A percentile compares a stretch with the other conserved stretches of the same genome.
Conservation (phyloP, 1,140 invertebrate genomes). For the Nixonia krombeini region DNA sequence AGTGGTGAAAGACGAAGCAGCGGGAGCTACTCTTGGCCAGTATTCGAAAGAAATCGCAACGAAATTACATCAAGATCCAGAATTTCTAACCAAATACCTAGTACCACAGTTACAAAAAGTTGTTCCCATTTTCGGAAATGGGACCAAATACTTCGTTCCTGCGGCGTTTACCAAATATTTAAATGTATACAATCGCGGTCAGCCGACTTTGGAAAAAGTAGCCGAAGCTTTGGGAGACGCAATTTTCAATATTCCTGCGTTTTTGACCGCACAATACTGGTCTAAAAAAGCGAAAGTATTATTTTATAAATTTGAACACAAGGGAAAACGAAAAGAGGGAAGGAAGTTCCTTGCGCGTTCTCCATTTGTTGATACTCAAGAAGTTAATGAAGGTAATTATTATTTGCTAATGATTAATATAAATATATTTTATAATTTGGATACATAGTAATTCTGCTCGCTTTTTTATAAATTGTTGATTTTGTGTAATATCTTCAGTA, state of each 20-base stretch:
- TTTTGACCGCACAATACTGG: slow-evolving; percentile 78
- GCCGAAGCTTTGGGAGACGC: slow-evolving; percentile 75
- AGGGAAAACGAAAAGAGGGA: slow-evolving; percentile 74
- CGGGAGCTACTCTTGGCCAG: slow-evolving; percentile 73
- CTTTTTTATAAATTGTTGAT: too few species aligned
- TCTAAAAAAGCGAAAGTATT: slow-evolving; percentile 74
- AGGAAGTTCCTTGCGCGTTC: slow-evolving; percentile 76
- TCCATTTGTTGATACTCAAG: slow-evolving; percentile 66
- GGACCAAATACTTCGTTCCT: slow-evolving; percentile 45
- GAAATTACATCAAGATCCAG: slow-evolving; percentile 67
- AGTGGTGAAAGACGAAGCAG: slow-evolving; percentile 80
- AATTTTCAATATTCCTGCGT: slow-evolving; percentile 81
- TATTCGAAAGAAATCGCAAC: slow-evolving; percentile 69
- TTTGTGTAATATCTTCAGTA: too few species aligned
- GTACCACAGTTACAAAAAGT: slow-evolving; percentile 62
- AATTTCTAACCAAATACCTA: slow-evolving; percentile 74
- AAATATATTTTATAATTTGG: too few species aligned
- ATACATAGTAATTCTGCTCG: too few species aligned
- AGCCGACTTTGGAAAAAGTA: slow-evolving; percentile 42
- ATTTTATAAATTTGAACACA: slow-evolving; percentile 82
- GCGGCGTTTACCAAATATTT: slow-evolving; percentile 57
- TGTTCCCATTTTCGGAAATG: slow-evolving; percentile 49
- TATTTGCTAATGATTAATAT: slow-evolving; percentile 8
- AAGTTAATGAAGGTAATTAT: slow-evolving; percentile 18
- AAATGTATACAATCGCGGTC: slow-evolving; percentile 19